These are phyloP conservation scores for Corvus hawaiiensis DNA, from an alignment of 2,113 vertebrate genomes.

Conservation along the genomic window DNA sequence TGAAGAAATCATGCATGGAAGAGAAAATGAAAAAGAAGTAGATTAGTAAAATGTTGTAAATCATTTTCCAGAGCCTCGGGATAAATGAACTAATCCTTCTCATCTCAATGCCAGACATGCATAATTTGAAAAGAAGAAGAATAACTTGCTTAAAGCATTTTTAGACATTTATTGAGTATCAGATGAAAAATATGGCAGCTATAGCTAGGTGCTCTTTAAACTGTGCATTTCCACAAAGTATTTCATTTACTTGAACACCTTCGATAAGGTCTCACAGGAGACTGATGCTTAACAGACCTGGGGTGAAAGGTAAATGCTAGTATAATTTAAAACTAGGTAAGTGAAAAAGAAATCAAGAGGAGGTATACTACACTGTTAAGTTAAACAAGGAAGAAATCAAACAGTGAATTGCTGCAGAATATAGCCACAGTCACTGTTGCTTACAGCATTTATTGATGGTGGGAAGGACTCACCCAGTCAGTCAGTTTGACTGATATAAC, in stretches of 20 bases:
- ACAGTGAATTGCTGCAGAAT: not conserved
- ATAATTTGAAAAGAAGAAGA: not conserved
- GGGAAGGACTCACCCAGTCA: not conserved
- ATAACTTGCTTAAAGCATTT: not conserved
- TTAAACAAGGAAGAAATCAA: not conserved
- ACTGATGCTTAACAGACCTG: not conserved
- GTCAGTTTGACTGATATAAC: not conserved
- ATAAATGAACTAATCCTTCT: constrained; percentile 5
- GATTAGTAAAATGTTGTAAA: not conserved
- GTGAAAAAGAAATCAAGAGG: not conserved
- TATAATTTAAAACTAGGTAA: not conserved
- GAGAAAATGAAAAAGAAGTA: not conserved
- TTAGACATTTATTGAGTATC: not conserved
- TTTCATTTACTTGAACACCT: not conserved
- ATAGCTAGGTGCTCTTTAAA: not conserved
- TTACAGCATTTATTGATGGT: not conserved
- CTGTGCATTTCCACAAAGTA: not conserved
- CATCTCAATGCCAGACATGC: not conserved
- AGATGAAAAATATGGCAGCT: not conserved
- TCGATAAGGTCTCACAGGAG: not conserved
- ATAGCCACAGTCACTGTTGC: not conserved
- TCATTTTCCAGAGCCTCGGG: not conserved
- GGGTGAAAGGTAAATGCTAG: not conserved
- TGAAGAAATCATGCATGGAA: not conserved
- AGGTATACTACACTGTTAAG: not conserved